phyloP scores from a whole-genome alignment of 2,113 vertebrate genomes.

The Pantherophis guttatus region DNA sequence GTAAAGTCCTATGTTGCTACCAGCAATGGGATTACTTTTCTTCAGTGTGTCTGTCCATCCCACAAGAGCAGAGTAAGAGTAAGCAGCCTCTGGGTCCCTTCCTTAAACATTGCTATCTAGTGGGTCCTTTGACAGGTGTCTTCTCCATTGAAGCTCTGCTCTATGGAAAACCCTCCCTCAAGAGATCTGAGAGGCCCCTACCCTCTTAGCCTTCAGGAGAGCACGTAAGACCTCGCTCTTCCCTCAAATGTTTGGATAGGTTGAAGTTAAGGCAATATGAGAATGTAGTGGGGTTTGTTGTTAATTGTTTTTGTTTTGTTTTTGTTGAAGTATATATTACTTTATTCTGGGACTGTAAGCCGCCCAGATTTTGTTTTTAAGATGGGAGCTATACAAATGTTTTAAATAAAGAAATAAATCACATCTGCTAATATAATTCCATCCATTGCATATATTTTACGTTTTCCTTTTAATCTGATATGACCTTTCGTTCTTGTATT shows the following conservation, averaged over 20 bases:
- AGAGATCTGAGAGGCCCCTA: neutral
- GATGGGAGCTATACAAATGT: neutral
- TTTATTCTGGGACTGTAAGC: neutral
- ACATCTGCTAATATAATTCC: neutral
- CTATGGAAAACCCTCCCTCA: neutral
- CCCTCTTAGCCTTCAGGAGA: neutral
- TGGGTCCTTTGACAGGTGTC: neutral
- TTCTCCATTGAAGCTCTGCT: neutral
- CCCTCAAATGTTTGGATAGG: neutral
- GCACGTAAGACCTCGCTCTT: neutral
- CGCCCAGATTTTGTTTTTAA: neutral
- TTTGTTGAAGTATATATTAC: neutral
- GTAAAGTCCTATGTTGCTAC: neutral
- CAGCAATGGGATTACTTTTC: neutral
- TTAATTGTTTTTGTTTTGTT: neutral
- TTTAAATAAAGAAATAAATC: neutral
- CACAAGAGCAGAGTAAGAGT: neutral
- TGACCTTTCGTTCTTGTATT: constrained; percentile 40
- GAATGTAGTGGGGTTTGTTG: neutral
- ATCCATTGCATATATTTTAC: neutral
- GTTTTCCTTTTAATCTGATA: neutral
- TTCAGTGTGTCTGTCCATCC: neutral
- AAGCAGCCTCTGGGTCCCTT: neutral
- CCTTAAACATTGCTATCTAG: neutral
- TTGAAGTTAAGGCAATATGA: neutral